A percentile compares a stretch with the other conserved stretches of the same genome.
phyloP scores from a whole-genome alignment of 2,888 invertebrate species.

The Melanostoma scalare region DNA sequence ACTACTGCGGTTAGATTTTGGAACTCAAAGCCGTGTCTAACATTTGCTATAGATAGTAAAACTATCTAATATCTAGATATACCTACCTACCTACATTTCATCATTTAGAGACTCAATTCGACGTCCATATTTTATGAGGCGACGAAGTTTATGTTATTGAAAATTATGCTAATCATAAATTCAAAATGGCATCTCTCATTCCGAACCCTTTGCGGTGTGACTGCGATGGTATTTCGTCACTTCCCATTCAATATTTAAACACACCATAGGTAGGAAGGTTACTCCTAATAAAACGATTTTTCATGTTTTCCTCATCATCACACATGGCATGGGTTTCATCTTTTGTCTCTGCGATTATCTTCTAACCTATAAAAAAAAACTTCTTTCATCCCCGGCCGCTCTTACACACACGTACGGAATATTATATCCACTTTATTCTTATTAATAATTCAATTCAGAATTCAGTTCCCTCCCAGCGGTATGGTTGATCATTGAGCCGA shows the following conservation, averaged over 20 bases:
- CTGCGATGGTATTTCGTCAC: not conserved
- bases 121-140: no score
- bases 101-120: no score
- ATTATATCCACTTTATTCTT: slow-evolving; percentile 55
- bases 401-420: slow-evolving; percentile 27
- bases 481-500: slow-evolving; percentile 49
- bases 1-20: no score
- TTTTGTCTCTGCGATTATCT: slow-evolving; percentile 60
- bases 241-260: slow-evolving; percentile 48
- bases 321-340: slow-evolving; percentile 30
- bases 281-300: slow-evolving; percentile 66
- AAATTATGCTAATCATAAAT: not conserved
- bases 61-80: no score
- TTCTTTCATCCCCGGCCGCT: slow-evolving; percentile 25
- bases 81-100: no score
- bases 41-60: no score
- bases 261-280: slow-evolving; percentile 6
- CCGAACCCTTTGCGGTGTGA: slow-evolving; percentile 42
- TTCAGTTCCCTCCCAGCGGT: slow-evolving; percentile 53
- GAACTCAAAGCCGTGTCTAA: no score
- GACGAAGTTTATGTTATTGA: no score
- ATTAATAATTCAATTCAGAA: slow-evolving; percentile 69
- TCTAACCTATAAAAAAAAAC: slow-evolving; percentile 22
- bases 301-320: slow-evolving; percentile 55
- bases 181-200: slow-evolving; percentile 12